Evolutionary conservation across 2,888 invertebrate genomes (phyloP), one percentile per base, ranked within the genome.

Genomic region (Eristalinus aeneus): DNA sequence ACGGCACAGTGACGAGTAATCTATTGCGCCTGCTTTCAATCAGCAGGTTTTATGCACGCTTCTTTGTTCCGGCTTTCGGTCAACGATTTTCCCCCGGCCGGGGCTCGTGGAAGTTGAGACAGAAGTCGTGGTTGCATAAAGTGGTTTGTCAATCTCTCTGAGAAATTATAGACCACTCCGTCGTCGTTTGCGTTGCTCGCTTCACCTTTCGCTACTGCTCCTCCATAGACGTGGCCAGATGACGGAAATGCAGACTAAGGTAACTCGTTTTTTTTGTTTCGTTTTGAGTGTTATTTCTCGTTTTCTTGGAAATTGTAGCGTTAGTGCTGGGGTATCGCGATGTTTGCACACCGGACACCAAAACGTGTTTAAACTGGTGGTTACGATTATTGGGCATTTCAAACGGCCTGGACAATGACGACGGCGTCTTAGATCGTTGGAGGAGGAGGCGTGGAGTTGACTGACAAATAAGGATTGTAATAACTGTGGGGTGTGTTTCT

Each of bases 11-110:
- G 56, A 36, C 68, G 60, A 54, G 68, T 54, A 78, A 65, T 64
- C 72, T 65, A 65, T 72, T 78, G 72, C 78, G 72, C 65, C 67
- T 75, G 67, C 75, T 60, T 39, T 75, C 67, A 75, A 75, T 68
- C 67, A 60, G 67, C 60, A 53, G 34, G 67, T 61, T 75, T 67
- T 46, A 22, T 34, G 34, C 20, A 23, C 39, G 60, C 53, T 34
- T 46, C 75, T 53, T 34, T 61, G 60, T 75, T 75, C 32, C 46
- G 60, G 36, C 32, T 74, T 11, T 64, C 53, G 56, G 64, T 73
- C 53, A 54, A 32, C 60, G 22, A 63, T 32, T 20, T 32, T 63
- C 10, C 20, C 20, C 27, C 5, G 27, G 27, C 5, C 27, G 27
- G 2, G 56, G 56, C 11, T 22, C 20, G 61, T 20, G 32, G 32